phyloP scores from a whole-genome alignment of 2,888 invertebrate species.

The Drosophila affinis region DNA sequence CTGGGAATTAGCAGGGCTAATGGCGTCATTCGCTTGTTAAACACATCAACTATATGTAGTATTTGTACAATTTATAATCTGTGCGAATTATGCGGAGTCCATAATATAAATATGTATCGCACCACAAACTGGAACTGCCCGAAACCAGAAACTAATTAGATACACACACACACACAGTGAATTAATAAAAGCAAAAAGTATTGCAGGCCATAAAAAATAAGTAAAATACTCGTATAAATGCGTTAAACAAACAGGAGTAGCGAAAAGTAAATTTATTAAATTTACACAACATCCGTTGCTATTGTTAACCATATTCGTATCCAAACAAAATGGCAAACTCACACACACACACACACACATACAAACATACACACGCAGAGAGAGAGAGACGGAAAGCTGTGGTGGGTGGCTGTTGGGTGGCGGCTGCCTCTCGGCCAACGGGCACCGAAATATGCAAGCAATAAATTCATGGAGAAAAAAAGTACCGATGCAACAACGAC shows the following conservation, averaged over 20 bases:
- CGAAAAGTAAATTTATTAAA: conserved; percentile 72
- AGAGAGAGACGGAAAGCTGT: too few species aligned
- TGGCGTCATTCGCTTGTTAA: conserved; percentile 26
- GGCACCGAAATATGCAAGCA: conserved; percentile 65
- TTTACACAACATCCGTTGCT: conserved; percentile 74
- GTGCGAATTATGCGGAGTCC: conserved; percentile 28
- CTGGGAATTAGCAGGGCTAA: conserved; percentile 37
- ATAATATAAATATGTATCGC: conserved; percentile 20
- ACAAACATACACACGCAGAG: background rate
- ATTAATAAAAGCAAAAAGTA: background rate
- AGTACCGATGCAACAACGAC: conserved; percentile 49
- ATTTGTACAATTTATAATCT: conserved; percentile 32
- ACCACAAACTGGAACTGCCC: conserved; percentile 23
- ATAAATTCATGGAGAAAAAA: conserved; percentile 71
- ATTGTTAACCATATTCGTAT: conserved; percentile 75
- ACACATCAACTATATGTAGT: background rate
- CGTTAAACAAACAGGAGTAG: conserved; percentile 34
- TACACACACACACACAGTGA: conserved; percentile 1
- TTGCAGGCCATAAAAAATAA: background rate
- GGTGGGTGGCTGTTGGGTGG: background rate
- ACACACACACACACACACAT: background rate
- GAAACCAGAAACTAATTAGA: conserved; percentile 55
- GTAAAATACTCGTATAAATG: conserved; percentile 15
- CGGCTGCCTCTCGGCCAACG: conserved; percentile 18
- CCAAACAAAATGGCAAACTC: conserved; percentile 40